A percentile compares a stretch with the other conserved stretches of the same genome.
phyloP scores from a whole-genome alignment of 1,140 invertebrate species.

The Meloidogyne floridensis region DNA sequence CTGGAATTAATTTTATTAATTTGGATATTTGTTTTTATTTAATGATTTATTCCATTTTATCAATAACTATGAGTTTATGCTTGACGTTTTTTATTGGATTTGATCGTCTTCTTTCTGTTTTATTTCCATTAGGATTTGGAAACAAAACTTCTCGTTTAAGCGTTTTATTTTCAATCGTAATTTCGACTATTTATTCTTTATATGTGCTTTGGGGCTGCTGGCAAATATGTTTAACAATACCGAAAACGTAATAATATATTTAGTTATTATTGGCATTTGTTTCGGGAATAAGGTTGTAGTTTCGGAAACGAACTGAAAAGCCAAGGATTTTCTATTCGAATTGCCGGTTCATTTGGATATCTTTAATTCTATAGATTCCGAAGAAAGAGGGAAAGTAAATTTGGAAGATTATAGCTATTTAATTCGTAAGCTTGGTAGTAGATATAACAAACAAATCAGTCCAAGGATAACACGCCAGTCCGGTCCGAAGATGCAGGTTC shows the following conservation, averaged over 20 bases:
- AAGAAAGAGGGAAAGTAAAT: no score
- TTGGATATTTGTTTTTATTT: constrained; percentile 2
- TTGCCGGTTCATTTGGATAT: no score
- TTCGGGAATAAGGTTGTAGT: background rate
- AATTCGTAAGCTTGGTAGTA: no score
- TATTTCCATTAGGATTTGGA: background rate
- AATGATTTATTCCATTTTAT: background rate
- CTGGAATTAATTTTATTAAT: background rate
- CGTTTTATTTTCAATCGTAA: background rate
- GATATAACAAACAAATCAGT: no score
- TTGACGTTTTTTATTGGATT: background rate
- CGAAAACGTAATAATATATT: background rate
- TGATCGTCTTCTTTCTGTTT: background rate
- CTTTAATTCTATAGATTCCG: no score
- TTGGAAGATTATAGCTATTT: no score
- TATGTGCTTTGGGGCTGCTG: background rate
- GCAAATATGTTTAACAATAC: background rate
- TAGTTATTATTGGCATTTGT: background rate
- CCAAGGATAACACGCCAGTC: no score
- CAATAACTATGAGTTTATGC: background rate
- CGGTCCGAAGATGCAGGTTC: no score
- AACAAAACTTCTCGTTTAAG: background rate
- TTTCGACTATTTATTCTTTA: background rate
- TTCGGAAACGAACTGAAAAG: no score
- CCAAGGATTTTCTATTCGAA: no score